phyloP scores from a whole-genome alignment of 2,888 invertebrate species.

The Blera fallax region DNA sequence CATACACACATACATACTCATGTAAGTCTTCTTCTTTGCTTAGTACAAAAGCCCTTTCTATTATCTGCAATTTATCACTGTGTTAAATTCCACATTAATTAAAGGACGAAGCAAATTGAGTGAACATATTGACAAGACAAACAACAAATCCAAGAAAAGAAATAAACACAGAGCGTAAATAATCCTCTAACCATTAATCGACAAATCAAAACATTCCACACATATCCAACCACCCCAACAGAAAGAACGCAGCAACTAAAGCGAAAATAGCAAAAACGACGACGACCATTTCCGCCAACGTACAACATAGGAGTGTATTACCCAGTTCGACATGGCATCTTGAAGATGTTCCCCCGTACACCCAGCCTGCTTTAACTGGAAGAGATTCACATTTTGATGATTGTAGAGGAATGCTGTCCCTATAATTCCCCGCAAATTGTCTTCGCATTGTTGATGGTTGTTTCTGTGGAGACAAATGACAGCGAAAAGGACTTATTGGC shows the following conservation, averaged over 20 bases:
- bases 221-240: background rate
- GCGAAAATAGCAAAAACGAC: background rate
- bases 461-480: constrained; percentile 48
- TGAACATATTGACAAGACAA: constrained; percentile 63
- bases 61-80: constrained; percentile 36
- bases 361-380: background rate
- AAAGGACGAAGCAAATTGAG: constrained; percentile 53
- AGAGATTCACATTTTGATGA: constrained; percentile 37
- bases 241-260: background rate
- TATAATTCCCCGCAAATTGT: constrained; percentile 46
- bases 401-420: constrained; percentile 19
- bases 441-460: constrained; percentile 51
- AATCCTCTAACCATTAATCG: constrained; percentile 61
- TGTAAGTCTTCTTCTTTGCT: background rate
- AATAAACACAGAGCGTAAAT: constrained; percentile 50
- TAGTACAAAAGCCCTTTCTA: background rate
- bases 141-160: constrained; percentile 38
- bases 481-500: constrained; percentile 50
- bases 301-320: background rate
- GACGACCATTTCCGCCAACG: constrained; percentile 15
- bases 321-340: background rate
- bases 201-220: constrained; percentile 59
- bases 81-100: constrained; percentile 58
- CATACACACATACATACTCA: too few species aligned
- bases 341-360: constrained; percentile 2